Percentiles rank a stretch among this genome's conserved stretches.
phyloP scores from a whole-genome alignment of 2,888 invertebrate genomes.

The Hirtodrosophila alboralis region DNA sequence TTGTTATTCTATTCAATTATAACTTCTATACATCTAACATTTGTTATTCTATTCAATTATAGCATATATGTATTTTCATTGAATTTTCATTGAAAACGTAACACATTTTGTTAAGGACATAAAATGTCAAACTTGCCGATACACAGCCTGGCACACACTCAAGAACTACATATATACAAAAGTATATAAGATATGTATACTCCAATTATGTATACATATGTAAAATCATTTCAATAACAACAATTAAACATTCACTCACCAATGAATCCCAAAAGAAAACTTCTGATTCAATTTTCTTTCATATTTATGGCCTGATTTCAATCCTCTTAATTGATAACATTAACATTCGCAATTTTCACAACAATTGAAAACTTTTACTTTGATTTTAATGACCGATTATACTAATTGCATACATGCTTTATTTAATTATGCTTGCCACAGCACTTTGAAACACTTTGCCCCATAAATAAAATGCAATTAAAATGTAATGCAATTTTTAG shows the following conservation, averaged over 20 bases:
- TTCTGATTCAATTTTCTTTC: conserved; percentile 3
- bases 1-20: conserved; percentile 18
- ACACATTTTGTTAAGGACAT: conserved; percentile 28
- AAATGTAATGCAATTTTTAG: conserved; percentile 31
- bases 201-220: conserved; percentile 4
- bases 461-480: conserved; percentile 22
- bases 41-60: conserved; percentile 18
- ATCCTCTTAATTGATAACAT: conserved; percentile 14
- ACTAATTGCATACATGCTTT: not conserved
- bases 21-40: not conserved
- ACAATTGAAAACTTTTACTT: conserved; percentile 24
- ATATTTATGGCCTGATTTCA: conserved; percentile 10
- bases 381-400: conserved; percentile 1
- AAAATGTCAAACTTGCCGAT: conserved; percentile 30
- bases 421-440: conserved; percentile 5
- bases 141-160: conserved; percentile 19
- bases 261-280: conserved; percentile 2
- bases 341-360: conserved; percentile 33
- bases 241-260: conserved; percentile 29
- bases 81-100: conserved; percentile 33
- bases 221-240: conserved; percentile 28
- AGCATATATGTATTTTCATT: conserved; percentile 4
- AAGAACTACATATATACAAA: not conserved
- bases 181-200: conserved; percentile 21
- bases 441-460: conserved; percentile 5